phyloP scores from a whole-genome alignment of 2,113 vertebrate species.

The Poeciliopsis turrubarensis region DNA sequence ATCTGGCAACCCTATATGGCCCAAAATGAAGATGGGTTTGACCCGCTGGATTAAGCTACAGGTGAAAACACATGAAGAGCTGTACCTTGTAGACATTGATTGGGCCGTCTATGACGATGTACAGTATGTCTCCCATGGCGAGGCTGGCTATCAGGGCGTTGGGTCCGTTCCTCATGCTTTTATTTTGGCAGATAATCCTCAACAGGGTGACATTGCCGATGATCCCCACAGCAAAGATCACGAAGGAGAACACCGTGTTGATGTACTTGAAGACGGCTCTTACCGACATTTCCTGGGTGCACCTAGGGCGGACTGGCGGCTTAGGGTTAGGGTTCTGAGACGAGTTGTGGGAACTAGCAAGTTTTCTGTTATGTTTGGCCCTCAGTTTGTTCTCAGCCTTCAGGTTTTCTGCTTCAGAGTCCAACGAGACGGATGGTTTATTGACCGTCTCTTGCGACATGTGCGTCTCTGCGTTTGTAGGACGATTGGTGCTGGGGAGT shows the following conservation, averaged over 20 bases:
- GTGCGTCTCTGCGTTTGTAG: not conserved
- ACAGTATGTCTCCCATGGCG: slow-evolving; percentile 92
- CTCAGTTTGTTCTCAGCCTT: not conserved
- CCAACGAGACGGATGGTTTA: not conserved
- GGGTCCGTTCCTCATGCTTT: slow-evolving; percentile 94
- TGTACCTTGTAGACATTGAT: slow-evolving; percentile 90
- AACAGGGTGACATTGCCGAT: slow-evolving; percentile 91
- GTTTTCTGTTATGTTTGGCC: slow-evolving; percentile 16
- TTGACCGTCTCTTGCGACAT: slow-evolving; percentile 22
- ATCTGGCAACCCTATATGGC: too few species aligned
- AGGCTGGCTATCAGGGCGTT: slow-evolving; percentile 93
- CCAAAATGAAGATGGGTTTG: too few species aligned
- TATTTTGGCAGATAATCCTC: slow-evolving; percentile 94
- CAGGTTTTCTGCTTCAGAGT: not conserved
- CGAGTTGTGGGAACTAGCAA: slow-evolving; percentile 3
- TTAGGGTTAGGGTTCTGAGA: rapidly evolving
- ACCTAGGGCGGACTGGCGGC: slow-evolving; percentile 43
- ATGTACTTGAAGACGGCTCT: slow-evolving; percentile 87
- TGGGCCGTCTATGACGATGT: slow-evolving; percentile 90
- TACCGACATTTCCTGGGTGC: slow-evolving; percentile 80
- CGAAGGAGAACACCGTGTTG: slow-evolving; percentile 87
- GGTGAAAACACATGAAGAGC: not conserved
- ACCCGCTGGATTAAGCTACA: not conserved
- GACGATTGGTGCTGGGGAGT: not conserved
- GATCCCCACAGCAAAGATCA: slow-evolving; percentile 90